These are phyloP conservation scores for Adoxophyes honmai DNA, from an alignment of 1,140 invertebrate species.

Conservation along the genomic window DNA sequence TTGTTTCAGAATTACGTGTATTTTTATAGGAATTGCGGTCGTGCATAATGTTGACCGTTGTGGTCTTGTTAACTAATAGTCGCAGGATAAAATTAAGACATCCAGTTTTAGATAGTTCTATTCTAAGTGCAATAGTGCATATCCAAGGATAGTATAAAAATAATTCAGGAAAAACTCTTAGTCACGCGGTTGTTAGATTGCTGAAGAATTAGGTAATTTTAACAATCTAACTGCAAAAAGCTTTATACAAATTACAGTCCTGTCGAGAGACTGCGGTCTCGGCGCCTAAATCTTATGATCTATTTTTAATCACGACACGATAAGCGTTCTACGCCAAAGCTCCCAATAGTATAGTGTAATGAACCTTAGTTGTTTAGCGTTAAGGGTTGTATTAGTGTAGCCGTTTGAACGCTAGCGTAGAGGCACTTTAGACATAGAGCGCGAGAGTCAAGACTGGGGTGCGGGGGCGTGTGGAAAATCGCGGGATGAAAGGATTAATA, in stretches of 20 bases:
- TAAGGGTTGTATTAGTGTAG: constrained; percentile 23
- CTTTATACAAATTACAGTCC: too few relatives aligned
- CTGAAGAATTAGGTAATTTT: too few relatives aligned
- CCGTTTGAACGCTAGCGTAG: constrained; percentile 23
- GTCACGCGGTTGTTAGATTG: too few relatives aligned
- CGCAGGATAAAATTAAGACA: constrained; percentile 2
- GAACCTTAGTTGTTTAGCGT: background rate
- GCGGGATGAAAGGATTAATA: too few relatives aligned
- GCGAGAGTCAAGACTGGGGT: constrained; percentile 26
- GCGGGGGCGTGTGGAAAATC: constrained; percentile 10
- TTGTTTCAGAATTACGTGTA: background rate
- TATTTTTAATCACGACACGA: too few relatives aligned
- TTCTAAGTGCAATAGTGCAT: too few relatives aligned
- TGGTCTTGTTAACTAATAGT: constrained; percentile 1
- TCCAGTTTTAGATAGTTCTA: too few relatives aligned
- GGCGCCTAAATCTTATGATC: too few relatives aligned
- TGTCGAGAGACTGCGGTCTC: too few relatives aligned
- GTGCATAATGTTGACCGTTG: background rate
- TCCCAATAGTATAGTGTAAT: background rate
- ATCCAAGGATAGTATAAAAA: too few relatives aligned
- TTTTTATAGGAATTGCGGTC: constrained; percentile 3
- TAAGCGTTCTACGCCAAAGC: background rate
- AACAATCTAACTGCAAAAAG: too few relatives aligned
- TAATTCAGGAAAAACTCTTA: too few relatives aligned
- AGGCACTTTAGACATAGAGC: constrained; percentile 15